A percentile compares a stretch with the other conserved stretches of the same genome.
Evolutionary conservation across 2,888 invertebrate species (phyloP).

Genomic region (Tenthredo mesomela): DNA sequence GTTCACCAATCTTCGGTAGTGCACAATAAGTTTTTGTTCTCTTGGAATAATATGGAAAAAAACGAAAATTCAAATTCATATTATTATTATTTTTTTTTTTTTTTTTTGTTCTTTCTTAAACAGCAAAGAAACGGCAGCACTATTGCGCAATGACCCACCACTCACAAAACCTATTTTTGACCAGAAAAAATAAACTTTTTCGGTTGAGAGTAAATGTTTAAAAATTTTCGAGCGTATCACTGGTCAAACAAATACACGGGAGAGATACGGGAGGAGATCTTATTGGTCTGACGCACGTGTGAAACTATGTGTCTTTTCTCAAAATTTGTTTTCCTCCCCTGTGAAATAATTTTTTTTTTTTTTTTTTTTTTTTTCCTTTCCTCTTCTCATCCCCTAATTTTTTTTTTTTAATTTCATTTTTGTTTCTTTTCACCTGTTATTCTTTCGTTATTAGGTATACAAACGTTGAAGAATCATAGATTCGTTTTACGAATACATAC

Average conservation of each 20-base stretch:
- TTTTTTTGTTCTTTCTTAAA: constrained; percentile 32
- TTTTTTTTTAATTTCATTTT: background rate
- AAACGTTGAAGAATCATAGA: background rate
- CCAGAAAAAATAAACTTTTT: constrained; percentile 55
- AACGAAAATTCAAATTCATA: background rate
- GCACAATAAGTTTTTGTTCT: background rate
- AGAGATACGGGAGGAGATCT: constrained; percentile 51
- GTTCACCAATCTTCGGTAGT: background rate
- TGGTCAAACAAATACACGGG: constrained; percentile 53
- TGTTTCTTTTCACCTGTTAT: background rate
- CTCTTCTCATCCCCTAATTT: background rate
- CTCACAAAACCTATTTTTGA: constrained; percentile 54
- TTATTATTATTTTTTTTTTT: background rate
- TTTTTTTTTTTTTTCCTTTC: background rate
- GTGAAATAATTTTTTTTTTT: background rate
- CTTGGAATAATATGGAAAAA: background rate
- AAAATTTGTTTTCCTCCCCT: constrained; percentile 9
- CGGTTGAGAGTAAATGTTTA: constrained; percentile 54
- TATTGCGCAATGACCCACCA: constrained; percentile 48
- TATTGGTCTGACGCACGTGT: constrained; percentile 55
- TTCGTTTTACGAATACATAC: background rate
- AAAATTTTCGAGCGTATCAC: constrained; percentile 54
- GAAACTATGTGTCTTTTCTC: constrained; percentile 40
- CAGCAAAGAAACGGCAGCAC: constrained; percentile 13
- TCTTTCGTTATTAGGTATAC: background rate